Conservation (phyloP, 2,888 invertebrate species). For the Drosophila diplacantha region DNA sequence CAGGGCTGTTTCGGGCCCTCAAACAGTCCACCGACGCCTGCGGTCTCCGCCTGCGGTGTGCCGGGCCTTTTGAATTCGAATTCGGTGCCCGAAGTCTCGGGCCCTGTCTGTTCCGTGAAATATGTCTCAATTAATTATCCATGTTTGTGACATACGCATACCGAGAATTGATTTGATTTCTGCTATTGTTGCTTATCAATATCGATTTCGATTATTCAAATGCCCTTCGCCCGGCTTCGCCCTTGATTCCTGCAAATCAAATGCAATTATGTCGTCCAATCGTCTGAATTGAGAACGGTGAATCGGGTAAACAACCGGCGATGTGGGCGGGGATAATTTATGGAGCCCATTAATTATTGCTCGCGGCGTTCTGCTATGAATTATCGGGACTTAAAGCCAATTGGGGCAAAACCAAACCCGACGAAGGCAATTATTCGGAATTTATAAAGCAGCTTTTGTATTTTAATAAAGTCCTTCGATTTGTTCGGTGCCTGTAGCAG, state of each 20-base stretch:
- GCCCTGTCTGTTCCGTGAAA: conserved; percentile 43
- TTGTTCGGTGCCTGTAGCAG: no score
- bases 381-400: conserved; percentile 28
- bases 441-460: conserved; percentile 2
- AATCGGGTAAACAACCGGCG: conserved; percentile 18
- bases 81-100: conserved; percentile 22
- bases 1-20: conserved; percentile 36
- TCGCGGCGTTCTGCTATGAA: conserved; percentile 22
- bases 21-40: conserved; percentile 25
- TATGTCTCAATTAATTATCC: conserved; percentile 66
- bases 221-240: conserved; percentile 7
- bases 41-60: conserved; percentile 16
- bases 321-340: conserved; percentile 37
- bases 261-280: conserved; percentile 46
- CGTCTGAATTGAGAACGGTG: conserved; percentile 17
- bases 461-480: neutral
- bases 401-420: conserved; percentile 1
- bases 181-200: conserved; percentile 39
- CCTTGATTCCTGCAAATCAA: conserved; percentile 32
- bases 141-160: conserved; percentile 41
- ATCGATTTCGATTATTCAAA: conserved; percentile 46
- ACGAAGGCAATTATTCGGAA: neutral
- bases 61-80: conserved; percentile 1
- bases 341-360: conserved; percentile 41
- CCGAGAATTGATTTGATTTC: conserved; percentile 48